A percentile compares a stretch with the other conserved stretches of the same genome.
Conservation (phyloP, 2,113 vertebrate species). For the Ceyx cyanopectus region DNA sequence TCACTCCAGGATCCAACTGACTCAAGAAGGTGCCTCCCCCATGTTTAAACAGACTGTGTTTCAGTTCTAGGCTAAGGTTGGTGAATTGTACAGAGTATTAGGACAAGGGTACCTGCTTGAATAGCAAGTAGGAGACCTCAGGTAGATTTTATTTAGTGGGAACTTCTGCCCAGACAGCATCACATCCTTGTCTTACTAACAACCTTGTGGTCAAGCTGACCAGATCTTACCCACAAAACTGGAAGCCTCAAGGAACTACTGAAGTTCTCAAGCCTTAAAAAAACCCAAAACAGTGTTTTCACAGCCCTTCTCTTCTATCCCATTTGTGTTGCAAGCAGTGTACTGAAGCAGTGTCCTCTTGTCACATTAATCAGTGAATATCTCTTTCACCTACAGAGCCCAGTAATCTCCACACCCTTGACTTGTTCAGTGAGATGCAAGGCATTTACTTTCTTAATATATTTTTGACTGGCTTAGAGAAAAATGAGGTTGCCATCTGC, state of each 20-base stretch:
- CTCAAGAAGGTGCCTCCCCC: too few species aligned
- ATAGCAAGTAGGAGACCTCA: not conserved
- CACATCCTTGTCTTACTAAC: not conserved
- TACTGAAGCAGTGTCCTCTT: not conserved
- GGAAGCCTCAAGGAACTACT: not conserved
- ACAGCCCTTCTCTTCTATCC: accelerated
- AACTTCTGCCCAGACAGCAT: not conserved
- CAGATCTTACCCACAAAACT: accelerated
- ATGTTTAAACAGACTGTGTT: too few species aligned
- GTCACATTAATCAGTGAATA: accelerated
- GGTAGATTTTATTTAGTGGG: not conserved
- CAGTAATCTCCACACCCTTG: not conserved
- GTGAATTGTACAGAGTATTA: too few species aligned
- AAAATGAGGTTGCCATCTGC: slow-evolving; percentile 17
- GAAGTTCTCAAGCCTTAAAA: too few species aligned
- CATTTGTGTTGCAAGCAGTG: not conserved
- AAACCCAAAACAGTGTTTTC: not conserved
- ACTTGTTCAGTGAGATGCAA: not conserved
- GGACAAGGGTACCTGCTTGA: not conserved
- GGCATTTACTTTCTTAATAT: accelerated
- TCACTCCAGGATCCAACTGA: too few species aligned
- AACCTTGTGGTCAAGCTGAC: not conserved
- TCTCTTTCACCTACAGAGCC: not conserved
- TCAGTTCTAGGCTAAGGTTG: too few species aligned
- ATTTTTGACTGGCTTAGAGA: not conserved